phyloP scores from a whole-genome alignment of 2,888 invertebrate genomes.

The Leucophora obtusa region DNA sequence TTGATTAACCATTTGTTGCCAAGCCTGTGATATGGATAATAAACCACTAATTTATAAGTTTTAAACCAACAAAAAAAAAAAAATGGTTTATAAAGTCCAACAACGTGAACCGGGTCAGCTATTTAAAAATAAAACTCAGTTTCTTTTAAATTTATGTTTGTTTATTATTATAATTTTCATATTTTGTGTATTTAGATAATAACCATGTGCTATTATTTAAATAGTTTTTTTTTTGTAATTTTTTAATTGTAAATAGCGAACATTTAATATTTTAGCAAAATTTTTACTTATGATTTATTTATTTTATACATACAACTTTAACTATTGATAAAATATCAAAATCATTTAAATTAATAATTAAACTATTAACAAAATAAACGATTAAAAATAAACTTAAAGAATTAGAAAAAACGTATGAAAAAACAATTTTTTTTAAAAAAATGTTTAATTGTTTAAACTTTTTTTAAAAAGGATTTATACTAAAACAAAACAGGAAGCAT shows the following conservation, averaged over 20 bases:
- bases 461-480: constrained; percentile 34
- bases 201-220: constrained; percentile 63
- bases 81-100: too few species aligned
- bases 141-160: constrained; percentile 20
- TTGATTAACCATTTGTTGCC: too few species aligned
- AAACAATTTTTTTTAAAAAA: constrained; percentile 44
- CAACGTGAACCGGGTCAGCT: too few species aligned
- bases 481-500: constrained; percentile 72
- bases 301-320: constrained; percentile 58
- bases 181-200: constrained; percentile 64
- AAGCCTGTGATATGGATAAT: too few species aligned
- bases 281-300: constrained; percentile 59
- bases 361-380: constrained; percentile 64
- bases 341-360: constrained; percentile 54
- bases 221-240: constrained; percentile 41
- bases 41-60: too few species aligned
- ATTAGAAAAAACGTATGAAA: constrained; percentile 32
- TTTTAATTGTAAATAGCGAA: constrained; percentile 59
- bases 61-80: too few species aligned
- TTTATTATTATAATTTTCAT: constrained; percentile 30
- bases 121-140: not conserved
- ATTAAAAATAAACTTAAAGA: constrained; percentile 53
- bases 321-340: constrained; percentile 55
- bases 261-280: constrained; percentile 67
- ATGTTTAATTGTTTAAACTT: constrained; percentile 25